Percentiles rank a stretch among this genome's conserved stretches.
Conservation (phyloP, 2,888 invertebrate species). For the Phorcus lineatus region DNA sequence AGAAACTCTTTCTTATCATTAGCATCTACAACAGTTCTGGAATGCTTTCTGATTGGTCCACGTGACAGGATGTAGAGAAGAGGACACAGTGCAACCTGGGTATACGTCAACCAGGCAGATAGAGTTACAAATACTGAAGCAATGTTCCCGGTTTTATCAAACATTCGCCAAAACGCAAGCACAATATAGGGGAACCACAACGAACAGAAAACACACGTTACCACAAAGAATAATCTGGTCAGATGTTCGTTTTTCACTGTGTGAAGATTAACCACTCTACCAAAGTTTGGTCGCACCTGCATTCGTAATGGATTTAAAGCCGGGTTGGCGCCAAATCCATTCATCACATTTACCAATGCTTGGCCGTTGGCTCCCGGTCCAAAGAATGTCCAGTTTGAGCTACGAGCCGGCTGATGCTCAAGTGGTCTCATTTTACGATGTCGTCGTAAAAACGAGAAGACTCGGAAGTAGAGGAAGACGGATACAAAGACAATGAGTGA, state of each 20-base stretch:
- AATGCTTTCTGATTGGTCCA: slow-evolving; percentile 29
- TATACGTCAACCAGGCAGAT: slow-evolving; percentile 64
- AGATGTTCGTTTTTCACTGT: slow-evolving; percentile 66
- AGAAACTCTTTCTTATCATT: slow-evolving; percentile 45
- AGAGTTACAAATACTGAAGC: slow-evolving; percentile 51
- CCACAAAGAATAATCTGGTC: slow-evolving; percentile 62
- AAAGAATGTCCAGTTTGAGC: slow-evolving; percentile 70
- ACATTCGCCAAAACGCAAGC: slow-evolving; percentile 60
- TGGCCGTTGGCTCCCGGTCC: slow-evolving; percentile 69
- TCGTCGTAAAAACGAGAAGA: slow-evolving; percentile 64
- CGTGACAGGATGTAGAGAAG: slow-evolving; percentile 54
- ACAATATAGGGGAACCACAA: slow-evolving; percentile 67
- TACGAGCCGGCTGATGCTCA: slow-evolving; percentile 63
- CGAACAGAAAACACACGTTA: slow-evolving; percentile 55
- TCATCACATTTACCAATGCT: slow-evolving; percentile 65
- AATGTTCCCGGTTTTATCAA: slow-evolving; percentile 43
- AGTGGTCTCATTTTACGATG: slow-evolving; percentile 69
- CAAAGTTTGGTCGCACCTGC: slow-evolving; percentile 45
- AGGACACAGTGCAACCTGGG: slow-evolving; percentile 65
- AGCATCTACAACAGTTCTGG: slow-evolving; percentile 27
- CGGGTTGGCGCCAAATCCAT: slow-evolving; percentile 61
- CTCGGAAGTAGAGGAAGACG: slow-evolving; percentile 61
- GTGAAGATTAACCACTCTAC: slow-evolving; percentile 61
- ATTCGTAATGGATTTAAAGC: slow-evolving; percentile 47
- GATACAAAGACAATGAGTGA: slow-evolving; percentile 54